Evolutionary conservation across 2,888 invertebrate species (phyloP), one percentile per base, ranked within the genome.

Genomic region (Saturnia pavonia): DNA sequence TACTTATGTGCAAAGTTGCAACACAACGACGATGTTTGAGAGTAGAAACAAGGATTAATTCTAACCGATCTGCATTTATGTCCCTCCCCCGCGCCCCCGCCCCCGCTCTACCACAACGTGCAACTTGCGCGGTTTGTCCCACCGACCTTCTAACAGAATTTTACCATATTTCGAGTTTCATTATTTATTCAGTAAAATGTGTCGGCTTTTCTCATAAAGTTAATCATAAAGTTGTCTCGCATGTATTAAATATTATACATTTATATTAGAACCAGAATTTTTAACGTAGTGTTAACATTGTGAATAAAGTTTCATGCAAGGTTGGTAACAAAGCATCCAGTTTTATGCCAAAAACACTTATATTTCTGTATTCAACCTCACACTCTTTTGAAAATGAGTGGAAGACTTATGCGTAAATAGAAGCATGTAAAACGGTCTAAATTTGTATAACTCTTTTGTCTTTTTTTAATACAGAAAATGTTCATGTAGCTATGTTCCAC

Each of bases 21-120:
- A 67, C 72, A 74, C 73, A 77, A 76, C 78, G 69, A 75, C 76
- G 70, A 76, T 71, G 74, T 76, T 78, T 80, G 82, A 83, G 80
- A 81, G 78, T 76, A 75, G 79, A 76, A 82, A 85, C 86, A 80
- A 81, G 85, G 87, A 88, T 87, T 87, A 88, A 80, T 83, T 82
- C 78, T 71, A 75, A 82, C 81, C 74, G 80, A 82, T 80, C 83
- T 82, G 83, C 81, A 81, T 80, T 76, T 76, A 72, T 75, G 76
- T 74, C 74, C 75, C 76, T n/a, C n/a, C n/a, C n/a, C n/a, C n/a
- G n/a, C n/a, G n/a, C n/a, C n/a, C n/a, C n/a, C n/a, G n/a, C n/a
- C n/a, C n/a, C n/a, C n/a, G n/a, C n/a, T n/a, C 73, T 72, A 74
- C 72, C 75, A 74, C 74, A 73, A 75, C 65, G 74, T 63, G 75